Base-by-base conservation (phyloP, 2,797 vertebrate genomes). In the Basileuterus tristriatus region DNA sequence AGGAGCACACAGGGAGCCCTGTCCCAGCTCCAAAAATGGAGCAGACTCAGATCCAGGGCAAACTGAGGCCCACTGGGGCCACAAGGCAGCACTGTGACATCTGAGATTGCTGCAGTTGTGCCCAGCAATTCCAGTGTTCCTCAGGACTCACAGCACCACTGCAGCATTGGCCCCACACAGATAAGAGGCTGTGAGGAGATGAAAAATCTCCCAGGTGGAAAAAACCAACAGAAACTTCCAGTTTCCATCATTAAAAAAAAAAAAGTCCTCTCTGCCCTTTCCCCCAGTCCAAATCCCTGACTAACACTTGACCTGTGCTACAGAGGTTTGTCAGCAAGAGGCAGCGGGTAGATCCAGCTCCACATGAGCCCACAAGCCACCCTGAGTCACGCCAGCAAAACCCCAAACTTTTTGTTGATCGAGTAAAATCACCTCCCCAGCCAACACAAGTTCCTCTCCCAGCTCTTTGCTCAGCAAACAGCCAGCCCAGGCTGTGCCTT, bases 311-410 rank as follows among this genome's bases (percentile, higher is more conserved):
- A 79, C 30, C 60, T 50, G 55, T 6, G 3, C 89, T 77, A 27
- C 55, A 39, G 64, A 74, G 43, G 20, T 82, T 44, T 75, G 68
- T 74, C 88, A 91, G 88, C 89, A 75, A 84, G 74, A 90, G 36
- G 83, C 12, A 3, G 58, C 0, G 4, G 32, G 88, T 41, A 74
- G 27, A 56, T 41, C 19, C 34, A 85, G 44, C 68, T 79, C 71
- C 6, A 1, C 22, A 11, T 0, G 3, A 39, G 70, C 82, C 75
- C 94, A 91, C 81, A 60, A 67, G 47, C 16, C 50, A 44, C 5
- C 70, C 83, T 82, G 83, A 96, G 89, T 84, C 91, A 94, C 0
- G 13, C 24, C 81, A 75, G 78, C 69, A 96, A 96, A 95, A 83
- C 91, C 87, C 95, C 71, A 87, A 60, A 92, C 52, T 91, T 95